Conservation (phyloP, 2,797 vertebrate genomes). For the Eupleurogrammus muticus region DNA sequence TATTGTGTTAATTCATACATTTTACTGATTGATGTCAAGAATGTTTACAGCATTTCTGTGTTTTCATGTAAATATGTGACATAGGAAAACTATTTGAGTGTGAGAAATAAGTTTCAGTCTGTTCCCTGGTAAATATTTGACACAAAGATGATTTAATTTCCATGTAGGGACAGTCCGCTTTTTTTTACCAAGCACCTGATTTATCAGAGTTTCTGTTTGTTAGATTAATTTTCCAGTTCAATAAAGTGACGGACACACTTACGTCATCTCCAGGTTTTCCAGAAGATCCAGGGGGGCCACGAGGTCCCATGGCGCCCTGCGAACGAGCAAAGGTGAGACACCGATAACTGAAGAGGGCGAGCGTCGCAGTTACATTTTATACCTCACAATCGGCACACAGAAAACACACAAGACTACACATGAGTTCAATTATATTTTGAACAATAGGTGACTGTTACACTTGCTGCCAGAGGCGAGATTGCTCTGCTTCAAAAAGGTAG, state of each 20-base stretch:
- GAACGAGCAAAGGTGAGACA: conserved; percentile 45
- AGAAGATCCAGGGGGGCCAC: conserved; percentile 91
- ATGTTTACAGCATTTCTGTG: neutral
- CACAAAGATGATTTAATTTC: neutral
- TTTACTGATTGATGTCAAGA: neutral
- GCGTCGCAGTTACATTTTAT: conserved; percentile 7
- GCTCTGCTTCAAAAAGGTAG: neutral
- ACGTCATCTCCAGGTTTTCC: conserved; percentile 97
- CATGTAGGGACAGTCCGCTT: neutral
- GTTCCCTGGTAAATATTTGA: neutral
- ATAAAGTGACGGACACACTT: conserved; percentile 73
- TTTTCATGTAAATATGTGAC: neutral
- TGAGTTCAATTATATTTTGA: conserved; percentile 25
- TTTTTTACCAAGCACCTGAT: neutral
- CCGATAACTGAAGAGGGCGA: conserved; percentile 43
- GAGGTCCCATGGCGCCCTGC: conserved; percentile 92
- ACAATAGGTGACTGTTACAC: neutral
- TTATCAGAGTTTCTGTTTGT: neutral
- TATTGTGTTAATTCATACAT: no score
- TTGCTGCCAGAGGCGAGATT: neutral
- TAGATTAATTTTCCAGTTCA: neutral
- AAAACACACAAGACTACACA: conserved; percentile 14
- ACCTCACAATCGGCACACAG: conserved; percentile 9
- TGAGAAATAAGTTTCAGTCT: neutral
- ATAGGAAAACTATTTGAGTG: neutral